These are phyloP conservation scores for Oostethus manadensis DNA, from an alignment of 2,113 vertebrate genomes.

Conservation along the genomic window DNA sequence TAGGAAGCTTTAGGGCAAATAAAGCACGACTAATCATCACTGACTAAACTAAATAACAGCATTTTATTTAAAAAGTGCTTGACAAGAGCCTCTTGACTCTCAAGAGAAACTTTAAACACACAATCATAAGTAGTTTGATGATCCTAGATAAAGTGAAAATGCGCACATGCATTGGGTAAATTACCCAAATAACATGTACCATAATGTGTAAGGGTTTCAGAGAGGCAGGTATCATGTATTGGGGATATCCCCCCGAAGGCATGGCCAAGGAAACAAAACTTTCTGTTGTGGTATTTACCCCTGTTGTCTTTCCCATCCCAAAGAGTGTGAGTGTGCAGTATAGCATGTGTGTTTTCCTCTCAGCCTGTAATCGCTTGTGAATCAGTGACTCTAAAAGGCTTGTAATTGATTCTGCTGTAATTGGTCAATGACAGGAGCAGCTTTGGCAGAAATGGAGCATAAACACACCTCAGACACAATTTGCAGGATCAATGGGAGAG, in stretches of 20 bases:
- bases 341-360: constrained; percentile 20
- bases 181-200: too few species aligned
- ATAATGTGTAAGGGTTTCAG: too few species aligned
- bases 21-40: background rate
- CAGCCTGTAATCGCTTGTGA: constrained; percentile 36
- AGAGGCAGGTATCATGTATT: too few species aligned
- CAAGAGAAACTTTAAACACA: too few species aligned
- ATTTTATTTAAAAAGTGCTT: too few species aligned
- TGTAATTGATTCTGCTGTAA: constrained; percentile 77
- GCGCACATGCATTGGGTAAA: too few species aligned
- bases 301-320: background rate
- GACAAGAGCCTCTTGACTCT: too few species aligned
- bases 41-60: too few species aligned
- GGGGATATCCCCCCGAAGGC: too few species aligned
- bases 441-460: constrained; percentile 73
- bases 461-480: constrained; percentile 70
- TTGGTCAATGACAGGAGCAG: constrained; percentile 72
- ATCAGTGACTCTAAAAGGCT: constrained; percentile 63
- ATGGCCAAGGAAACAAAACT: too few species aligned
- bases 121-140: too few species aligned
- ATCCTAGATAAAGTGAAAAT: too few species aligned
- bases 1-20: background rate
- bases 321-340: constrained; percentile 10
- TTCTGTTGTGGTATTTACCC: background rate
- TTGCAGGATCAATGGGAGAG: constrained; percentile 71